These are phyloP conservation scores for Phyto melanocephala DNA, from an alignment of 2,888 invertebrate species.

Conservation along the genomic window DNA sequence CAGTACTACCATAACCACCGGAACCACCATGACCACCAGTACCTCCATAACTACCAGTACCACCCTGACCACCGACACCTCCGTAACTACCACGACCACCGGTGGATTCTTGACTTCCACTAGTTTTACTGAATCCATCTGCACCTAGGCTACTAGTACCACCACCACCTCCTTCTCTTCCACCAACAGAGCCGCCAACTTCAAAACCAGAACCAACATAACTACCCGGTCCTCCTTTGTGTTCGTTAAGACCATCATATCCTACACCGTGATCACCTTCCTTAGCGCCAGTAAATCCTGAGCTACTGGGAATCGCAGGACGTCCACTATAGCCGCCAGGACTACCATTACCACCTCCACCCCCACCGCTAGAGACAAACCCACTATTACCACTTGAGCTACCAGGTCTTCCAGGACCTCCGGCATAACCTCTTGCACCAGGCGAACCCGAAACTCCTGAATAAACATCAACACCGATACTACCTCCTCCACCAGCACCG, in stretches of 20 bases:
- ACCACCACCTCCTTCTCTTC: slow-evolving; percentile 12
- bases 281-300: no score
- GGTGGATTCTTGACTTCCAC: no score
- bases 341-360: slow-evolving; percentile 6
- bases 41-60: slow-evolving; percentile 15
- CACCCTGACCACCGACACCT: not conserved
- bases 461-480: no score
- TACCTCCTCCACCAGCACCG: slow-evolving; percentile 1
- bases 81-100: no score
- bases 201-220: slow-evolving; percentile 23
- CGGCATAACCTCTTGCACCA: not conserved
- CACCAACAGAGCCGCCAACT: slow-evolving; percentile 23
- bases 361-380: slow-evolving; percentile 29
- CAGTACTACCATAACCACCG: slow-evolving; percentile 33
- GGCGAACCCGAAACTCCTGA: no score
- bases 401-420: not conserved
- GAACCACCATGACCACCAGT: not conserved
- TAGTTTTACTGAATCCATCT: slow-evolving; percentile 31
- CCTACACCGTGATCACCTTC: no score
- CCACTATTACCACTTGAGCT: slow-evolving; percentile 6
- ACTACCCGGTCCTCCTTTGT: slow-evolving; percentile 17
- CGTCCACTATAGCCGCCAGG: slow-evolving; percentile 5
- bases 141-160: not conserved
- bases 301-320: no score
- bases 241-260: no score